phyloP scores from a whole-genome alignment of 2,113 vertebrate species.

The Micromys minutus region DNA sequence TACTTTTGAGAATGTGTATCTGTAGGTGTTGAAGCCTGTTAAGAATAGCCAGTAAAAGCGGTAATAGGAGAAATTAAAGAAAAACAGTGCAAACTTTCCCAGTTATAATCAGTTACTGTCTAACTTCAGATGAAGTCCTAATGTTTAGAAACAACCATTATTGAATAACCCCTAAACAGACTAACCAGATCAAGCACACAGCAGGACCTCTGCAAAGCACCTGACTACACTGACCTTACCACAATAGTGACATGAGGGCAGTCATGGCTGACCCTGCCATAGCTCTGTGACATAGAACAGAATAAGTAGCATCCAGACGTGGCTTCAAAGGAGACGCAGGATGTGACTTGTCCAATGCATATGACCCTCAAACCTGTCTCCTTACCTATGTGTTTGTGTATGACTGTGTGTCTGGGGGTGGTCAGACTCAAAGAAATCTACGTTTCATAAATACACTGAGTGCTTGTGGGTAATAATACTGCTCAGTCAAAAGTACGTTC shows the following conservation, averaged over 20 bases:
- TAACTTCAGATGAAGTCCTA: slow-evolving; percentile 16
- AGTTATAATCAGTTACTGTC: not conserved
- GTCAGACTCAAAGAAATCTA: slow-evolving; percentile 19
- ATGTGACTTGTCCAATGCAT: not conserved
- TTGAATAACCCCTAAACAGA: slow-evolving; percentile 30
- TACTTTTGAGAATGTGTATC: not conserved
- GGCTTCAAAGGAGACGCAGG: not conserved
- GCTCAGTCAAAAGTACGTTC: not conserved
- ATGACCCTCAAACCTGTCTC: not conserved
- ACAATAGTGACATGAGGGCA: not conserved
- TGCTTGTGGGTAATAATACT: not conserved
- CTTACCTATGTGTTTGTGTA: not conserved
- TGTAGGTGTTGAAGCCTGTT: not conserved
- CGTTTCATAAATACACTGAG: not conserved
- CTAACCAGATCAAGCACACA: slow-evolving; percentile 3
- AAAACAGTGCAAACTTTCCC: slow-evolving; percentile 2
- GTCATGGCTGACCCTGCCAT: not conserved
- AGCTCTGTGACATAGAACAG: not conserved
- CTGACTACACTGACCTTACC: not conserved
- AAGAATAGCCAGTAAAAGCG: not conserved
- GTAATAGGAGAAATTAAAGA: not conserved
- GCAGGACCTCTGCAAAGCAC: slow-evolving; percentile 21
- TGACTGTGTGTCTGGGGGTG: too few relatives aligned
- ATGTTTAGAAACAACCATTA: slow-evolving; percentile 51
- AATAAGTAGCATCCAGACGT: not conserved